Evolutionary conservation across 2,888 invertebrate species (phyloP), one percentile per base, ranked within the genome.

Genomic region (Mythimna loreyi): DNA sequence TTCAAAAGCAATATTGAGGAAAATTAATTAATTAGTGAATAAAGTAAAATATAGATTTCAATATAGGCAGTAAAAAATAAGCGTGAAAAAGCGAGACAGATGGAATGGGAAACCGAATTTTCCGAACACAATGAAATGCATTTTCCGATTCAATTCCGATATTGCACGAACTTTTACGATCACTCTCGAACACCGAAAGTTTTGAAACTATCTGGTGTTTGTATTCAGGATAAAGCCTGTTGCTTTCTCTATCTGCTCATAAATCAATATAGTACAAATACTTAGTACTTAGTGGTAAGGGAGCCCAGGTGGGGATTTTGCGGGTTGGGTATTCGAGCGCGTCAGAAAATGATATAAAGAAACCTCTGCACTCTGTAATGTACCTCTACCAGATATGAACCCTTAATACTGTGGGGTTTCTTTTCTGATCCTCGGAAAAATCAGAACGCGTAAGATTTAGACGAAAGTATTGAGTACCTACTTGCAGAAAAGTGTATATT

Each of bases 191-290:
- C 56, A 40, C 72, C 19, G 25, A 30, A 8, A 71, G 40, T 13
- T 16, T 11, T 1, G 33, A 25, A 30, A 25, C 25, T 21, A 33
- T 57, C 64, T 64, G 33, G 1, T 11, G 21, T 25, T 45, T 45
- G 36, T 56, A 62, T 23, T 30, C 3, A 66, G 7, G 8, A 36
- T 36, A 13, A 11, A 36, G 9, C 49, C n/a, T 74, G 56, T 66
- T 52, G 59, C 56, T 25, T 11, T 65, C 75, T 65, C 66, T 74
- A 56, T 57, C 74, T 65, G 25, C 45, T 73, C 55, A 50, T 56
- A 74, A 79, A 79, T 79, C 74, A 75, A 75, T 80, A 74, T 57
- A 9, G 8, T 79, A 74, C 65, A 59, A 55, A 13, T 63, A 63
- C 47, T 23, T 28, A 28, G n/a, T n/a, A n/a, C n/a, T n/a, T n/a